Evolutionary conservation across 2,113 vertebrate genomes (phyloP).

Genomic region (Lamprotornis superbus): DNA sequence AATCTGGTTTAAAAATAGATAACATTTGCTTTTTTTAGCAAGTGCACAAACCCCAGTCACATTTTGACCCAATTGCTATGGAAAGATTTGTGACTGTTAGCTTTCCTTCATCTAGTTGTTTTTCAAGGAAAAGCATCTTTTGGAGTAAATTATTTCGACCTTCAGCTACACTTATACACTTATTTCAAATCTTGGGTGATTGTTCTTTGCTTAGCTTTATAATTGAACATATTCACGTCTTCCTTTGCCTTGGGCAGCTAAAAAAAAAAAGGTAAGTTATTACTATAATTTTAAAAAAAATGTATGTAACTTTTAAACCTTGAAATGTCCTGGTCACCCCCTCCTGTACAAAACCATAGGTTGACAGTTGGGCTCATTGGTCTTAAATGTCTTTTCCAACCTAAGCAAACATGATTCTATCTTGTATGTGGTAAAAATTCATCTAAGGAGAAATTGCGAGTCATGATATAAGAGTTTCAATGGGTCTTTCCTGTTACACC

Average conservation of each 20-base stretch:
- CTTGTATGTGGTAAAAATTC: slow-evolving; percentile 9
- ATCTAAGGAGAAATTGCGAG: not conserved
- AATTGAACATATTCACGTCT: slow-evolving; percentile 15
- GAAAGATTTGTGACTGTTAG: slow-evolving; percentile 28
- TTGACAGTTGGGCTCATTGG: not conserved
- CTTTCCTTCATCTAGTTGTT: slow-evolving; percentile 45
- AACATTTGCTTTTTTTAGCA: slow-evolving; percentile 14
- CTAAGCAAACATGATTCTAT: not conserved
- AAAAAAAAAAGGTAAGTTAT: not conserved
- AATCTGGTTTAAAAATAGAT: slow-evolving; percentile 54
- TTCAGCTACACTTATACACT: not conserved
- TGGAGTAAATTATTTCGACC: slow-evolving; percentile 18
- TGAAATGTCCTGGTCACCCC: not conserved
- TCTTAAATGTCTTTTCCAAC: not conserved
- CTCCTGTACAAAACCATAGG: slow-evolving; percentile 11
- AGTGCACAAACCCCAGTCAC: not conserved
- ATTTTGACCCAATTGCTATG: slow-evolving; percentile 38
- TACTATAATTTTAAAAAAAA: not conserved
- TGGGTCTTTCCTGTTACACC: not conserved
- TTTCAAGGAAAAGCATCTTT: slow-evolving; percentile 35
- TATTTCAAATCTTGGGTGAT: not conserved
- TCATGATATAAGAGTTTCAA: not conserved
- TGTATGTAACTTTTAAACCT: slow-evolving; percentile 22
- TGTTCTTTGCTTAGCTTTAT: slow-evolving; percentile 21
- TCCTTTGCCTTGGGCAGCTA: slow-evolving; percentile 14